These are phyloP conservation scores for human (Homo sapiens) DNA, from an alignment of 2,113 vertebrate species.

Conservation along the genomic window GRCh38 chr21:21280001-21280500, in stretches of 20 bases:
- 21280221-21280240: not conserved
- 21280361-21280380: not conserved
- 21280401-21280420: not conserved
- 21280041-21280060: not conserved
- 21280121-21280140: not conserved
- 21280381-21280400: not conserved
- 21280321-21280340: not conserved
- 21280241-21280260: not conserved
- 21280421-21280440: not conserved
- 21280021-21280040: not conserved
- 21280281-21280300: not conserved
- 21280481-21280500: not conserved
- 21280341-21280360: not conserved
- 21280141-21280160: not conserved
- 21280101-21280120: fast-evolving
- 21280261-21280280: not conserved
- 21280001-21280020: not conserved
- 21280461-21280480: not conserved
- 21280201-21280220: not conserved
- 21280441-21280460: not conserved
- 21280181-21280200: not conserved
- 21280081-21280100: not conserved
- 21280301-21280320: not conserved
- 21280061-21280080: not conserved
- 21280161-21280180: not conserved